phyloP scores from a whole-genome alignment of 2,888 invertebrate genomes.

The Antitype chi region DNA sequence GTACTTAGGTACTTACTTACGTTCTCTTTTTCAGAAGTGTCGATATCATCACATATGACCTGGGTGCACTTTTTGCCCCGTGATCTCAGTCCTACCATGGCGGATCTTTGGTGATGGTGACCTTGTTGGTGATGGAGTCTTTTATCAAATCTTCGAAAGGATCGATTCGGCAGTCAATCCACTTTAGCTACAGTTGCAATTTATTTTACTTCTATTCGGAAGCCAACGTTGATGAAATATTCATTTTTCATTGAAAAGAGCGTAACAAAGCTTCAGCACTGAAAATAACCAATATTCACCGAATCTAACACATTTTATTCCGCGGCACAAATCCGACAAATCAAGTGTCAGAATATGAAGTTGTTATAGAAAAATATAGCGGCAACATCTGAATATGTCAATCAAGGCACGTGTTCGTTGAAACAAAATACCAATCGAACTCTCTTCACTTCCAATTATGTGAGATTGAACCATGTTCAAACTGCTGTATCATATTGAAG shows the following conservation, averaged over 20 bases:
- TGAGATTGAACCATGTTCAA: slow-evolving; percentile 28
- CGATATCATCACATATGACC: neutral
- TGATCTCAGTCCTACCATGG: neutral
- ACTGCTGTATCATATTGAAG: slow-evolving; percentile 23
- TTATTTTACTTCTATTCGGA: neutral
- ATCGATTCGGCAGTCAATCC: neutral
- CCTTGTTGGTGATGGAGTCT: neutral
- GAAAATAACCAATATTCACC: slow-evolving; percentile 17
- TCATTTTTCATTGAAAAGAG: slow-evolving; percentile 9
- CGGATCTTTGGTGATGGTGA: neutral
- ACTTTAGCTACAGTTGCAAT: neutral
- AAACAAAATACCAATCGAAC: slow-evolving; percentile 61
- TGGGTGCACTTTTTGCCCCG: neutral
- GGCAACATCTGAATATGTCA: slow-evolving; percentile 63
- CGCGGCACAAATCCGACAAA: slow-evolving; percentile 36
- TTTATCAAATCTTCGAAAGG: neutral
- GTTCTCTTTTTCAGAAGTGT: neutral
- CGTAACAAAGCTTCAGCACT: neutral
- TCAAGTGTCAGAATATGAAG: slow-evolving; percentile 47
- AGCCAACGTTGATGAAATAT: slow-evolving; percentile 18
- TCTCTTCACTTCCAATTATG: slow-evolving; percentile 67
- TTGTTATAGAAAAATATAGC: slow-evolving; percentile 44
- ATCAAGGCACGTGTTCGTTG: slow-evolving; percentile 63
- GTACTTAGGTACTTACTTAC: too few species aligned
- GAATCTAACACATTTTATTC: slow-evolving; percentile 38